Conservation (phyloP, 2,113 vertebrate species). For the Sinocyclocheilus grahami region DNA sequence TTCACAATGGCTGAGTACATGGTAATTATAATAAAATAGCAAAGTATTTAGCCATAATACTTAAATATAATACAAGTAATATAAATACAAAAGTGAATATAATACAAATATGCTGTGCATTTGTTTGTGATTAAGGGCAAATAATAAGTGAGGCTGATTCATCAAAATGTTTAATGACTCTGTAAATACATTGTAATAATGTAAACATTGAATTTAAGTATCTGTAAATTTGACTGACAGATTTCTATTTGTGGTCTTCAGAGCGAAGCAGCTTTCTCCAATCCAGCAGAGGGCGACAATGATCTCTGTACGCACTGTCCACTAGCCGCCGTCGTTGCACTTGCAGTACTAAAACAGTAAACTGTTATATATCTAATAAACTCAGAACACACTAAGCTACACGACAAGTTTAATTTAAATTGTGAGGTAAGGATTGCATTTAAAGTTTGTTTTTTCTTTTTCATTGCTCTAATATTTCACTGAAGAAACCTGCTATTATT, state of each 20-base stretch:
- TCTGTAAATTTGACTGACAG: too few species aligned
- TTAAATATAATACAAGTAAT: too few species aligned
- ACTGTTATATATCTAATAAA: neutral
- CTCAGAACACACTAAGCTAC: neutral
- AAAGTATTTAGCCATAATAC: neutral
- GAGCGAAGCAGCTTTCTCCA: slow-evolving; percentile 1
- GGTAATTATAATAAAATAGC: neutral
- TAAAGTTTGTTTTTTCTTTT: too few species aligned
- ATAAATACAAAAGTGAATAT: too few species aligned
- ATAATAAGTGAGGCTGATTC: neutral
- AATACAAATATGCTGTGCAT: neutral
- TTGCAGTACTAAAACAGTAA: neutral
- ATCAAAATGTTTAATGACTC: neutral
- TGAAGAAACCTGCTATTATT: neutral
- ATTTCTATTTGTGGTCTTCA: too few species aligned
- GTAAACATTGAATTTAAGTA: too few species aligned
- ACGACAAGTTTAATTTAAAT: neutral
- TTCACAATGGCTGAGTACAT: neutral
- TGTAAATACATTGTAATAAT: neutral
- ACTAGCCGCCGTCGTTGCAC: neutral
- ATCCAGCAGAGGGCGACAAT: slow-evolving; percentile 2
- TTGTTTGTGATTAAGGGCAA: neutral
- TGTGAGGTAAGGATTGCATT: slow-evolving; percentile 7
- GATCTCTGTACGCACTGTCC: neutral
- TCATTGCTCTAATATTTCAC: neutral